phyloP scores from a whole-genome alignment of 1,140 invertebrate species.

The Rhyacophila brunnea region DNA sequence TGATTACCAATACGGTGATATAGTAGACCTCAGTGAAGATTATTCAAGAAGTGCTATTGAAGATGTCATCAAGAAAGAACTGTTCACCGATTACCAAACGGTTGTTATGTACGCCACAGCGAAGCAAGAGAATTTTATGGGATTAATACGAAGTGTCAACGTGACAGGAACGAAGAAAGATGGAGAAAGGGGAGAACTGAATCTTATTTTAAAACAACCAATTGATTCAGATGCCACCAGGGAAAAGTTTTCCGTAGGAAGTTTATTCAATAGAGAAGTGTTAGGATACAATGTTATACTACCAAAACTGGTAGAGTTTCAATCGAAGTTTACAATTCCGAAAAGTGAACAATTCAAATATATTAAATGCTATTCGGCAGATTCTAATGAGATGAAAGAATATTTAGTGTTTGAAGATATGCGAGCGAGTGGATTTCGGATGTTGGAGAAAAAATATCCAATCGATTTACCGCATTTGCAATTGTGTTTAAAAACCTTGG shows the following conservation, averaged over 20 bases:
- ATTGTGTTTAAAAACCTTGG: slow-evolving; percentile 50
- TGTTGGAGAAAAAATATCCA: slow-evolving; percentile 53
- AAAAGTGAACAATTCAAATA: slow-evolving; percentile 25
- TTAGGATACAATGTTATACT: slow-evolving; percentile 20
- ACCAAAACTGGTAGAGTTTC: slow-evolving; percentile 10
- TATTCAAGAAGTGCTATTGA: slow-evolving; percentile 8
- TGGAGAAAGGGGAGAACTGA: slow-evolving; percentile 5
- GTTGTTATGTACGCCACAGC: slow-evolving; percentile 21
- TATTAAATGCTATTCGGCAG: slow-evolving; percentile 37
- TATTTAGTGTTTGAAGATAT: slow-evolving; percentile 58
- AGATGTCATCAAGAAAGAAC: slow-evolving; percentile 9
- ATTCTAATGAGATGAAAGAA: slow-evolving; percentile 39
- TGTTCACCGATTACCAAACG: slow-evolving; percentile 6
- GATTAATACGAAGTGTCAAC: slow-evolving; percentile 40
- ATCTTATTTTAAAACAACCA: slow-evolving; percentile 24
- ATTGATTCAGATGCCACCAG: slow-evolving; percentile 10
- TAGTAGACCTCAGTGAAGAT: slow-evolving; percentile 7
- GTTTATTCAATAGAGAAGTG: slow-evolving; percentile 16
- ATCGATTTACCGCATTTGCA: slow-evolving; percentile 50
- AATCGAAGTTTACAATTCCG: slow-evolving; percentile 18
- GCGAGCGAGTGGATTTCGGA: slow-evolving; percentile 49
- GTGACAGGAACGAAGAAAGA: slow-evolving; percentile 15
- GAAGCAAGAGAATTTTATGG: slow-evolving; percentile 46
- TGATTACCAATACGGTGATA: too few relatives aligned
- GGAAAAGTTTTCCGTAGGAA: slow-evolving; percentile 22